Evolutionary conservation across 2,797 vertebrate genomes (phyloP).

Genomic region (Etheostoma nigrum): DNA sequence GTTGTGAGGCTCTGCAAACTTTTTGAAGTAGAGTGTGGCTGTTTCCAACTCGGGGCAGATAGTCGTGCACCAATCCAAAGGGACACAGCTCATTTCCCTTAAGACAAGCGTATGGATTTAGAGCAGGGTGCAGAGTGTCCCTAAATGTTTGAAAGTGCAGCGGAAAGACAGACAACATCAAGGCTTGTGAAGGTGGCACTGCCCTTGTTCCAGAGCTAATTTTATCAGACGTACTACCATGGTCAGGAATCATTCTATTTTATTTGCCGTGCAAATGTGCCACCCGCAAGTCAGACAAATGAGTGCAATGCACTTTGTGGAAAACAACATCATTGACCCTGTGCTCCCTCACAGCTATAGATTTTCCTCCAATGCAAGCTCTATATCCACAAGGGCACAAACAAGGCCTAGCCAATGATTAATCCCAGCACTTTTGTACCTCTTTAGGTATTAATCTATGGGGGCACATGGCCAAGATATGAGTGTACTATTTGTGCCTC

Average conservation of each 20-base stretch:
- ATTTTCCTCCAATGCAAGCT: constrained; percentile 66
- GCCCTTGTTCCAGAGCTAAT: constrained; percentile 80
- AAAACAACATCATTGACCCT: constrained; percentile 81
- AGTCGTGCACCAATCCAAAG: constrained; percentile 17
- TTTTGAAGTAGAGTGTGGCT: constrained; percentile 19
- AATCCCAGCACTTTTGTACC: constrained; percentile 65
- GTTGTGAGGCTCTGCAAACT: constrained; percentile 30
- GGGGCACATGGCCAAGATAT: constrained; percentile 54
- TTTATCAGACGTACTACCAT: constrained; percentile 77
- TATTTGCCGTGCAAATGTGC: constrained; percentile 75
- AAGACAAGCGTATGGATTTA: constrained; percentile 60
- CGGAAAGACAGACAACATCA: constrained; percentile 60
- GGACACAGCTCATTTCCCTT: constrained; percentile 53
- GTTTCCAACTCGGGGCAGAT: constrained; percentile 29
- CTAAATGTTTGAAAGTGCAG: constrained; percentile 60
- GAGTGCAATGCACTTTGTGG: constrained; percentile 71
- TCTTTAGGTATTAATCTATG: constrained; percentile 63
- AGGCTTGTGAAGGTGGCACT: constrained; percentile 69
- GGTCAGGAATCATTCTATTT: constrained; percentile 69
- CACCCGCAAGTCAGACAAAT: constrained; percentile 78
- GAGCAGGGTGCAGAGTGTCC: constrained; percentile 40
- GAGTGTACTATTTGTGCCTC: constrained; percentile 43
- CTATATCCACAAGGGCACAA: constrained; percentile 64
- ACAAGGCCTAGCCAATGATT: constrained; percentile 67
- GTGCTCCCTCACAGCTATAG: constrained; percentile 68